Evolutionary conservation across 2,888 invertebrate species (phyloP), one percentile per base, ranked within the genome.

Genomic region (Chaitophorus viminalis): DNA sequence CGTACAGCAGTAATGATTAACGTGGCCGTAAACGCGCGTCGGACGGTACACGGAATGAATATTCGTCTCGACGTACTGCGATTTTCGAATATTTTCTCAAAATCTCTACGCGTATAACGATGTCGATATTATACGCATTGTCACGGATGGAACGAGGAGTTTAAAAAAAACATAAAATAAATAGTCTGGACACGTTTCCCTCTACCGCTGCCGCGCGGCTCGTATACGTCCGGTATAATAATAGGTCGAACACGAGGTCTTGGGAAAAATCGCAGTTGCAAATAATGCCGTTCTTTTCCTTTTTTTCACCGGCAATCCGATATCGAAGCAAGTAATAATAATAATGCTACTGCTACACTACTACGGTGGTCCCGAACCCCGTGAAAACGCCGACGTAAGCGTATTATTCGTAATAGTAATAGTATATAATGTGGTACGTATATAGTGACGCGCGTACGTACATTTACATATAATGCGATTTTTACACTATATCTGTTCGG

Each of bases 51-150:
- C 11, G 14, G 9, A 9, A 21, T 21, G 21, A 18, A 25, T n/a
- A n/a, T 60, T 60, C 60, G 60, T 60, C 25, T 25, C 21, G 6
- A 60, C n/a, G n/a, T 60, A 60, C 25, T 21, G 25, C 6, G 60
- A 60, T 60, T 60, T 76, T 46, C 18, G 46, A 18, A 46, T 52
- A 21, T 77, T 31, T 60, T 60, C 29, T 60, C 25, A n/a, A 78
- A 78, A 78, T 33, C 54, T 33, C 33, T 14, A 78, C 78, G 29
- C 78, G 18, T 76, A 76, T 76, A 76, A 76, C 29, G 76, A 76
- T 76, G 46, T n/a, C 46, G 29, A 76, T 76, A 18, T 76, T 46
- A 31, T 21, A 14, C 46, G 46, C 46, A 52, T 36, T 78, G 29
- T 78, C 60, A 9, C n/a, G n/a, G 14, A 46, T 2, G 14, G 46